phyloP scores from a whole-genome alignment of 2,797 vertebrate genomes.

The Syngnathus acus region DNA sequence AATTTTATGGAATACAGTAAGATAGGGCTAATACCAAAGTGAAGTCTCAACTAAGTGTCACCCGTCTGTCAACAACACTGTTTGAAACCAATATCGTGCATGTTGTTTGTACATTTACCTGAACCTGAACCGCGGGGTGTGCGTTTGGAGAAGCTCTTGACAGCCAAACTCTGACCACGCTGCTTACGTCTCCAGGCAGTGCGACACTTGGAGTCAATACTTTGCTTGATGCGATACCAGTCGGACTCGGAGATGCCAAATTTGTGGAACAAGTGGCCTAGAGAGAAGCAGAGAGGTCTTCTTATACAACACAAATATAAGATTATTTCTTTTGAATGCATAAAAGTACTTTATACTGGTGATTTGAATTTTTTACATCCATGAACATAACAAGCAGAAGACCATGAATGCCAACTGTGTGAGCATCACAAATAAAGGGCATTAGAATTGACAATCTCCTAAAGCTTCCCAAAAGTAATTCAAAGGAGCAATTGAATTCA shows the following conservation, averaged over 20 bases:
- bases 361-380: not conserved
- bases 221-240: slow-evolving; percentile 99
- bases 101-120: slow-evolving; percentile 30
- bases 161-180: slow-evolving; percentile 91
- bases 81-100: not conserved
- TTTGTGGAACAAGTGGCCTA: slow-evolving; percentile 96
- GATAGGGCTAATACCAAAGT: no score
- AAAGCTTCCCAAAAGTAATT: not conserved
- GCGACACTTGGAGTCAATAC: slow-evolving; percentile 97
- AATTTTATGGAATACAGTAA: no score
- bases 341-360: not conserved
- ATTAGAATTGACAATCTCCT: not conserved
- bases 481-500: not conserved
- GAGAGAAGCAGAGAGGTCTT: slow-evolving; percentile 15
- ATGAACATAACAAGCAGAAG: not conserved
- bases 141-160: slow-evolving; percentile 95
- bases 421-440: not conserved
- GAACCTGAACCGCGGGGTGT: slow-evolving; percentile 76
- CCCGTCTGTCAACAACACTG: no score
- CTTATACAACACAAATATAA: no score
- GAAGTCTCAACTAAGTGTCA: no score
- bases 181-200: slow-evolving; percentile 97
- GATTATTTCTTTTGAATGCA: no score
- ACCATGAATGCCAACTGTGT: not conserved
- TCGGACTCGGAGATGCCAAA: slow-evolving; percentile 92